Conservation (phyloP, 2,113 vertebrate species). For the Sinocyclocheilus maitianheensis region DNA sequence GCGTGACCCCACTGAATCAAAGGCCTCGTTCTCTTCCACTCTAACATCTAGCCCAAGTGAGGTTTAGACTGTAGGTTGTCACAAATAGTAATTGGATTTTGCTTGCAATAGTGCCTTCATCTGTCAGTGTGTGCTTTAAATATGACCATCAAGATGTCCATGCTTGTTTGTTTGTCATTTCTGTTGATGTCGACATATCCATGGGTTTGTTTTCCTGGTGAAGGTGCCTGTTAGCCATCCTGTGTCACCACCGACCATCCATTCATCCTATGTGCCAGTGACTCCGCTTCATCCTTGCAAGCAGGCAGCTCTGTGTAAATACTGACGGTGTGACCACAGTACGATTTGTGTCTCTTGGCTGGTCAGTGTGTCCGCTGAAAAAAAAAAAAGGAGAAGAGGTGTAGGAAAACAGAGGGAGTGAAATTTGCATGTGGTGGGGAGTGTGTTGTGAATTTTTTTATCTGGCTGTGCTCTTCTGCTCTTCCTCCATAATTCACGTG, state of each 20-base stretch:
- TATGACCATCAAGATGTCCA: slow-evolving; percentile 44
- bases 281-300: slow-evolving; percentile 49
- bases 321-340: slow-evolving; percentile 31
- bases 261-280: slow-evolving; percentile 42
- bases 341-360: slow-evolving; percentile 47
- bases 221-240: slow-evolving; percentile 51
- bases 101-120: slow-evolving; percentile 84
- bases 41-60: slow-evolving; percentile 71
- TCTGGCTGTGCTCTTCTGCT: slow-evolving; percentile 43
- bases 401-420: neutral
- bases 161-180: slow-evolving; percentile 37
- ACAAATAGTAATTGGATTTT: slow-evolving; percentile 73
- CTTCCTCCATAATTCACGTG: slow-evolving; percentile 46
- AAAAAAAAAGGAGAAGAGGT: slow-evolving; percentile 1
- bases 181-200: neutral
- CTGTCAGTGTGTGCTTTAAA: slow-evolving; percentile 64
- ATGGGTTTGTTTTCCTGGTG: slow-evolving; percentile 46
- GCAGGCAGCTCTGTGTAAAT: slow-evolving; percentile 47
- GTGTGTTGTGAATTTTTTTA: slow-evolving; percentile 22
- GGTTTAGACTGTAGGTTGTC: slow-evolving; percentile 55
- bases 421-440: slow-evolving; percentile 33
- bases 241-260: slow-evolving; percentile 19
- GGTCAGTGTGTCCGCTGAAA: slow-evolving; percentile 4
- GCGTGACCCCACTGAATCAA: neutral
- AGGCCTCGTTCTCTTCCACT: slow-evolving; percentile 10